phyloP scores from a whole-genome alignment of 64 coral and sea anemone genomes.

The Hydrozoanthus tunicans region DNA sequence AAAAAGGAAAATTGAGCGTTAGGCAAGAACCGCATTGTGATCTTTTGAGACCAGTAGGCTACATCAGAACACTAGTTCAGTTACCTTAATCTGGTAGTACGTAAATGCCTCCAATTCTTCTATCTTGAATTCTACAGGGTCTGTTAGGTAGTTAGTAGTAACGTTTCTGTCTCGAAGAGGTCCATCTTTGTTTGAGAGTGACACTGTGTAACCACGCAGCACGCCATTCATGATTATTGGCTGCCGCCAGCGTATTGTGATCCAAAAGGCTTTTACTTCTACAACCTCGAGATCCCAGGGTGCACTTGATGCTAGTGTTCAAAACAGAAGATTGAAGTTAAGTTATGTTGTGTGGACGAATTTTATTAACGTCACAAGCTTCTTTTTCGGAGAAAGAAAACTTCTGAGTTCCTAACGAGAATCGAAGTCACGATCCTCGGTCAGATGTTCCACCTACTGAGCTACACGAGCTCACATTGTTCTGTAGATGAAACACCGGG shows the following conservation, averaged over 20 bases:
- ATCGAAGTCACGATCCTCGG: too few species aligned
- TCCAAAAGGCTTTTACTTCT: not conserved
- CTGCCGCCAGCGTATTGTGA: not conserved
- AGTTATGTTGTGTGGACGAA: not conserved
- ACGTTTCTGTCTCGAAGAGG: slow-evolving; percentile 3
- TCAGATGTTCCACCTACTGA: too few species aligned
- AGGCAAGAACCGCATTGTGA: not conserved
- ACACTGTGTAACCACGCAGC: slow-evolving; percentile 33
- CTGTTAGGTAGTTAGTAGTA: not conserved
- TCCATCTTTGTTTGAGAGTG: not conserved
- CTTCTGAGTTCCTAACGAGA: too few species aligned
- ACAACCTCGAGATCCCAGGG: not conserved
- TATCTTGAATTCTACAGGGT: not conserved
- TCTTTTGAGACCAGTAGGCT: too few species aligned
- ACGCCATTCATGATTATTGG: not conserved
- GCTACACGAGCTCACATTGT: too few species aligned
- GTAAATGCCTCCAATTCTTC: slow-evolving; percentile 5
- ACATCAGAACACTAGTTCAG: not conserved
- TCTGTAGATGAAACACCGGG: too few species aligned
- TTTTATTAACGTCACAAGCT: not conserved
- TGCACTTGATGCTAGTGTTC: not conserved
- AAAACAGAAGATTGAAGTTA: not conserved
- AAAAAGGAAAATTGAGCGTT: not conserved
- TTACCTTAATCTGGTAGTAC: not conserved
- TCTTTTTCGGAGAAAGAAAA: too few species aligned